These are phyloP conservation scores for Coecobrya sp. DNA, from an alignment of 2,888 invertebrate species.

Conservation along the genomic window DNA sequence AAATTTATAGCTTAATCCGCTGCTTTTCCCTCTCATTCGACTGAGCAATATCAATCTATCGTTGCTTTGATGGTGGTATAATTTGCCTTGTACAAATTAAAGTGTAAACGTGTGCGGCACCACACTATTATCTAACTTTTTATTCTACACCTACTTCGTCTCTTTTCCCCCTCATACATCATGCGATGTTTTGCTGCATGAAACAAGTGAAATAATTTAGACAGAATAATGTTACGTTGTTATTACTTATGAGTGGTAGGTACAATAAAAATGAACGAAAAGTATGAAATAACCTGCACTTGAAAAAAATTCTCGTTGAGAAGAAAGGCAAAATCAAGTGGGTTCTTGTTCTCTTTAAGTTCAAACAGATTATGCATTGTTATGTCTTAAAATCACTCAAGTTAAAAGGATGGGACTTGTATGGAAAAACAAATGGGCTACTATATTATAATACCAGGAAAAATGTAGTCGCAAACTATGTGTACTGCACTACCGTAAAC, in stretches of 20 bases:
- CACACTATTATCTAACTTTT: slow-evolving; percentile 67
- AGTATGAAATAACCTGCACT: slow-evolving; percentile 21
- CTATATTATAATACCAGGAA: background rate
- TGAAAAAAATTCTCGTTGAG: slow-evolving; percentile 13
- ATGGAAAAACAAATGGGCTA: background rate
- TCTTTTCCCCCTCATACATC: background rate
- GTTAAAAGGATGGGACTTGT: background rate
- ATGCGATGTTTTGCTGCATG: background rate
- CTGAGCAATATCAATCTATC: slow-evolving; percentile 76
- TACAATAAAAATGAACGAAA: background rate
- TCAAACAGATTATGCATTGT: background rate
- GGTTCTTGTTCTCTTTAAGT: slow-evolving; percentile 13
- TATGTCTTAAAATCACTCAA: background rate
- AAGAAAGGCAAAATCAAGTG: slow-evolving; percentile 13
- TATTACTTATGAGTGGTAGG: slow-evolving; percentile 19
- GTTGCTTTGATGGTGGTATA: slow-evolving; percentile 75
- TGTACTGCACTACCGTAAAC: too few species aligned
- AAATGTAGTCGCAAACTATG: too few species aligned
- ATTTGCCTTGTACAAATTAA: slow-evolving; percentile 75
- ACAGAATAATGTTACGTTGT: slow-evolving; percentile 7
- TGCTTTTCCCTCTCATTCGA: slow-evolving; percentile 5
- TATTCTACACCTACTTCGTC: slow-evolving; percentile 52
- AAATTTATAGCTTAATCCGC: slow-evolving; percentile 79
- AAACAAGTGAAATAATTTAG: slow-evolving; percentile 29
- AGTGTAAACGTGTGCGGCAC: slow-evolving; percentile 79